Evolutionary conservation across 1,140 invertebrate genomes (phyloP), one percentile per base, ranked within the genome.

Genomic region (Neodiprion pinetum): DNA sequence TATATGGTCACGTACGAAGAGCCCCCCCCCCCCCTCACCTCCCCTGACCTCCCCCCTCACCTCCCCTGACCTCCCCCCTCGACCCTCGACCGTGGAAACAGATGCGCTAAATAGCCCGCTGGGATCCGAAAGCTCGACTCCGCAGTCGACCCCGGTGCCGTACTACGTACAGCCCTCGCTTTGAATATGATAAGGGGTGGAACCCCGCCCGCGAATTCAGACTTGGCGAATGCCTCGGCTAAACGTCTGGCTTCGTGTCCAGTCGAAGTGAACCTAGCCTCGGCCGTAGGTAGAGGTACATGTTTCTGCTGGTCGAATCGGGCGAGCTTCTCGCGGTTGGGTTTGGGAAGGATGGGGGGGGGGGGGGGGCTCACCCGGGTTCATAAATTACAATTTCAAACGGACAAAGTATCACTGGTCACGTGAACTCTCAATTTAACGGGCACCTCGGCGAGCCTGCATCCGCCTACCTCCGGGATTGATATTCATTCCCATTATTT

Each of bases 91-190:
- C 10, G 67, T 82, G 83, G 84, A 82, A 81, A 81, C 86, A 87
- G 86, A 86, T 87, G 86, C 81, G 76, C 84, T 85, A 86, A 87
- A 87, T 86, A 86, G 85, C 85, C 81, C 80, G 70, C 73, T 77
- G 82, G 79, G 84, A 84, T 81, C 81, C 80, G 79, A 75, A 82
- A 84, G 79, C 78, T 78, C 76, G 76, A 71, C 75, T 79, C 76
- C 67, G 72, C 65, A 48, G 40, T 66, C 70, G 53, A 67, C 68
- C 61, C 12, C 70, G 9, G 7, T 21, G 11, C 53, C 53, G 53
- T 61, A 61, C n/a, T 17, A 61, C 5, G 53, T 61, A 61, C n/a
- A 12, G 4, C 53, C n/a, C 53, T 61, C 53, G 53, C 28, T 40
- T 40, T 40, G 53, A 61, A 61, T 61, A 61, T 61, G 11, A 61